A percentile compares a stretch with the other conserved stretches of the same genome.
These are phyloP conservation scores for Hyperopisus bebe DNA, from an alignment of 2,113 vertebrate species.

Conservation along the genomic window DNA sequence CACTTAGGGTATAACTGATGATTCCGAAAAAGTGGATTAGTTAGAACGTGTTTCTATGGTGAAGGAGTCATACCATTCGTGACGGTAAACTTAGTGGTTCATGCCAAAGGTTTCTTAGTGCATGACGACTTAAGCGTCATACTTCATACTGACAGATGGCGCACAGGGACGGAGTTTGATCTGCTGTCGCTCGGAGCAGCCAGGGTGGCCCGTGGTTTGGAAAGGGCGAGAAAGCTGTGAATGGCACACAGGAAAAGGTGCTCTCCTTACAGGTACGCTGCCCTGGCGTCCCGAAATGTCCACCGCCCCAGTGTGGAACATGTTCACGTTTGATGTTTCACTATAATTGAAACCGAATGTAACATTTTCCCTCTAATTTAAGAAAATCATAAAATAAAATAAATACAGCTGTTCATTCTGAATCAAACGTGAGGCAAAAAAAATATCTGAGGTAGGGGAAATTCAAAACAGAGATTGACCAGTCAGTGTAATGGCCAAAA, in stretches of 20 bases:
- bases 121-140: neutral
- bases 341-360: neutral
- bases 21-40: neutral
- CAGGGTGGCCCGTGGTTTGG: neutral
- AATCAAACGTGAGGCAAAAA: neutral
- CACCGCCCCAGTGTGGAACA: neutral
- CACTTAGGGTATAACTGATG: neutral
- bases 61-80: neutral
- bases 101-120: neutral
- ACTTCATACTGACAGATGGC: neutral
- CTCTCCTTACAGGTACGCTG: neutral
- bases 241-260: no score
- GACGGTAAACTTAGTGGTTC: neutral
- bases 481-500: neutral
- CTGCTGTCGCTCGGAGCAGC: neutral
- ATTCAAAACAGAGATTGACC: neutral
- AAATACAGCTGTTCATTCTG: constrained; percentile 1
- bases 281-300: neutral
- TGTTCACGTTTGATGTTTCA: neutral
- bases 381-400: neutral
- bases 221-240: neutral
- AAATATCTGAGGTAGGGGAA: neutral
- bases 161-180: neutral
- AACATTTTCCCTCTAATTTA: constrained; percentile 3
- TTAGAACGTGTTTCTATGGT: neutral